Evolutionary conservation across 2,888 invertebrate species (phyloP), one percentile per base, ranked within the genome.

Genomic region (Camptogramma bilineatum): DNA sequence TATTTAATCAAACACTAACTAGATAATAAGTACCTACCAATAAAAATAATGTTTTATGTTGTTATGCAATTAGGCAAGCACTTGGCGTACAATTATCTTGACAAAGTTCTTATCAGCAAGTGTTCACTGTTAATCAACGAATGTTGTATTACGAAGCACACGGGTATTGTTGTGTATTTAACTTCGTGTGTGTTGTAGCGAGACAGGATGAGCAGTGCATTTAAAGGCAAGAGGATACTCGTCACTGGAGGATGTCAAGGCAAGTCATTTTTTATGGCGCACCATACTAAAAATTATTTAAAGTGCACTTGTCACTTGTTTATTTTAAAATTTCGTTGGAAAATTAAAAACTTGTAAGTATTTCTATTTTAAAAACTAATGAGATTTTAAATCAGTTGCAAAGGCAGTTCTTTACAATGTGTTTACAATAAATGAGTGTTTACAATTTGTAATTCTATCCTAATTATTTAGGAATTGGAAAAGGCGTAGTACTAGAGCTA

Each of bases 201-300:
- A 19, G 9, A 21, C 18, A 75, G 64, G 62, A 90, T 90, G 89
- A 82, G 85, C 62, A 85, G 94, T 75, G 89, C 84, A 70, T 96
- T 96, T 80, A 92, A 93, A 74, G 95, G 95, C 56, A 97, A 97
- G 92, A 94, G 95, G 56, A 95, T 97, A 77, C 90, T 98, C 50
- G 97, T 98, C 0, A 98, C 98, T 2, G 98, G 98, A 52, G 97
- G 97, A 57, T 97, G 97, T 48, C 95, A 95, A 94, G 97, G 97
- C 96, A 94, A 78, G 71, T 58, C 52, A 60, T 18, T 46, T 21
- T 4, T 24, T n/a, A 16, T 4, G n/a, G 3, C 16, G 16, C 4
- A 17, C 7, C 16, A 17, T 16, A 16, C 21, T 21, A 3, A 21
- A 21, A 2, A 21, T 21, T 21, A 4, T 21, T 21, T 21, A 2